These are phyloP conservation scores for Oncorhynchus keta DNA, from an alignment of 2,113 vertebrate genomes.

Conservation along the genomic window DNA sequence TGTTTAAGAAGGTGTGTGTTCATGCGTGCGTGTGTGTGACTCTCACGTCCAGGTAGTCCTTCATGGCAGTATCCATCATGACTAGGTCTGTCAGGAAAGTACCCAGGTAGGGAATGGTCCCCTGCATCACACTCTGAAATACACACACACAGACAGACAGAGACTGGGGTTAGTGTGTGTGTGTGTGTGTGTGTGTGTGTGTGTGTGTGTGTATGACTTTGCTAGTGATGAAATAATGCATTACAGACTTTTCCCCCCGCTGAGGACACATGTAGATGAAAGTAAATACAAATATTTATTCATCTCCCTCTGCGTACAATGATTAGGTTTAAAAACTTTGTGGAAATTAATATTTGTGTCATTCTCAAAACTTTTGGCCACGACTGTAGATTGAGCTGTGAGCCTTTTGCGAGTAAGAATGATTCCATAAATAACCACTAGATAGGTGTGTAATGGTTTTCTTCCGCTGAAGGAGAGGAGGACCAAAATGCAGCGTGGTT, in stretches of 20 bases:
- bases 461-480: too few species aligned
- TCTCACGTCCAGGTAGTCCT: slow-evolving; percentile 91
- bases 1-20: not conserved
- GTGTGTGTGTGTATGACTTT: too few species aligned
- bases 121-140: slow-evolving; percentile 92
- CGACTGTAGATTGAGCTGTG: too few species aligned
- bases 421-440: not conserved
- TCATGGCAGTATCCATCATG: slow-evolving; percentile 99
- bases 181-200: too few species aligned
- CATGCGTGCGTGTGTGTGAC: not conserved
- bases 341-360: too few species aligned
- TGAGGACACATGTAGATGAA: too few species aligned
- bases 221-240: too few species aligned
- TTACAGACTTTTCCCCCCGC: too few species aligned
- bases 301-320: not conserved
- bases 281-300: too few species aligned
- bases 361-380: too few species aligned
- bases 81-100: slow-evolving; percentile 96
- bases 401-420: too few species aligned
- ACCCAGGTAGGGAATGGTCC: slow-evolving; percentile 94
- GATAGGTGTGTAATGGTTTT: not conserved
- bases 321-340: not conserved
- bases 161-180: not conserved
- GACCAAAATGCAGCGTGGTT: too few species aligned
- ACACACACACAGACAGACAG: slow-evolving; percentile 1